Evolutionary conservation across 1,140 invertebrate genomes (phyloP).

Genomic region (Saxidomus purpurata): DNA sequence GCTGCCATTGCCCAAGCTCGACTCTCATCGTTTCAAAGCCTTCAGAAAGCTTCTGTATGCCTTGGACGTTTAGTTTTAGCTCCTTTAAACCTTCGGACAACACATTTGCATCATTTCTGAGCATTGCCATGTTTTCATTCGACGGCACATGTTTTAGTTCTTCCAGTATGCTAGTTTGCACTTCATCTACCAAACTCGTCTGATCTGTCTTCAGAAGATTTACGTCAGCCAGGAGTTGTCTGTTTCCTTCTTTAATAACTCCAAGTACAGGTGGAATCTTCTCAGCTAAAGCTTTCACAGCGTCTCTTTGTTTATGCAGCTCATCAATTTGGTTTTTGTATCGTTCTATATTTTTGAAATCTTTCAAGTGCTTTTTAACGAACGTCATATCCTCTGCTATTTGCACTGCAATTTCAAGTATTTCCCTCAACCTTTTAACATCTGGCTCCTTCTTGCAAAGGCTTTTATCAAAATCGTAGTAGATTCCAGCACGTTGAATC

Average conservation of each 20-base stretch:
- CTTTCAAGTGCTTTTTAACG: neutral
- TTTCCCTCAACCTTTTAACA: neutral
- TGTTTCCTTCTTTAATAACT: no score
- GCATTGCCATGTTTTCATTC: no score
- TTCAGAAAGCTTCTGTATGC: neutral
- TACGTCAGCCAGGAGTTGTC: no score
- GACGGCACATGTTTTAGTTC: no score
- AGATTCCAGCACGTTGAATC: neutral
- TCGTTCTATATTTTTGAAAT: neutral
- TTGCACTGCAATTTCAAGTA: neutral
- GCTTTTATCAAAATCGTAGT: neutral
- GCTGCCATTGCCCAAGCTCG: neutral
- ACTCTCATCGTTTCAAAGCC: neutral
- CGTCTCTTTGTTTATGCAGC: neutral
- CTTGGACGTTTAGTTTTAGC: neutral
- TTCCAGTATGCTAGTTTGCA: no score
- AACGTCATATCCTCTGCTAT: neutral
- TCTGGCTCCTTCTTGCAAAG: neutral
- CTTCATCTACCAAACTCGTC: no score
- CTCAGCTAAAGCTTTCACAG: no score
- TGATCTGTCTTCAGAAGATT: no score
- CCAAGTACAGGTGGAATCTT: no score
- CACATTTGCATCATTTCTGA: neutral
- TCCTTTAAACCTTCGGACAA: neutral
- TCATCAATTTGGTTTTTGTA: neutral